A percentile compares a stretch with the other conserved stretches of the same genome.
These are phyloP conservation scores for Tetropium fuscum DNA, from an alignment of 2,888 invertebrate species.

Conservation along the genomic window DNA sequence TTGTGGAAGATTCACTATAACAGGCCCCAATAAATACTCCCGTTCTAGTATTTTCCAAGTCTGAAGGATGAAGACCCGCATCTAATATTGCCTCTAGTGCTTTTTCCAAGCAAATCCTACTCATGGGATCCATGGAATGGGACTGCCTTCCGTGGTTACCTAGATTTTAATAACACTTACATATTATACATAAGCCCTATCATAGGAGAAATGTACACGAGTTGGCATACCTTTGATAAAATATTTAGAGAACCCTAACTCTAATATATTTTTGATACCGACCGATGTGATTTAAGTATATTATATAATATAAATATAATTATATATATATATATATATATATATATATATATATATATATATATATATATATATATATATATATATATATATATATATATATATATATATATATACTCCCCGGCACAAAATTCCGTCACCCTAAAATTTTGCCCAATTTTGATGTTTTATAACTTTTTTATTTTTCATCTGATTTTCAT, in stretches of 20 bases:
- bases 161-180: constrained; percentile 12
- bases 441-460: too few species aligned
- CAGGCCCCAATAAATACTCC: constrained; percentile 86
- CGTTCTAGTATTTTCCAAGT: constrained; percentile 77
- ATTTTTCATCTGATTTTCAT: too few species aligned
- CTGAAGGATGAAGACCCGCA: constrained; percentile 76
- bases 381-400: too few species aligned
- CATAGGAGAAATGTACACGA: neutral
- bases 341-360: too few species aligned
- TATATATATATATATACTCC: too few species aligned
- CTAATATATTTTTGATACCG: neutral
- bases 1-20: constrained; percentile 82
- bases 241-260: neutral
- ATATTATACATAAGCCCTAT: neutral
- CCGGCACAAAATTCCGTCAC: too few species aligned
- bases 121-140: constrained; percentile 70
- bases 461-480: too few species aligned
- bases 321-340: too few species aligned
- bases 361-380: too few species aligned
- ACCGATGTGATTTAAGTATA: neutral
- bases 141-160: constrained; percentile 67
- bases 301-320: too few species aligned
- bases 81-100: constrained; percentile 73
- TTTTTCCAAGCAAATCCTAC: constrained; percentile 72
- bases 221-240: too few species aligned